Evolutionary conservation across 1,140 invertebrate genomes (phyloP), one percentile per base, ranked within the genome.

Genomic region (Drosophila tani): DNA sequence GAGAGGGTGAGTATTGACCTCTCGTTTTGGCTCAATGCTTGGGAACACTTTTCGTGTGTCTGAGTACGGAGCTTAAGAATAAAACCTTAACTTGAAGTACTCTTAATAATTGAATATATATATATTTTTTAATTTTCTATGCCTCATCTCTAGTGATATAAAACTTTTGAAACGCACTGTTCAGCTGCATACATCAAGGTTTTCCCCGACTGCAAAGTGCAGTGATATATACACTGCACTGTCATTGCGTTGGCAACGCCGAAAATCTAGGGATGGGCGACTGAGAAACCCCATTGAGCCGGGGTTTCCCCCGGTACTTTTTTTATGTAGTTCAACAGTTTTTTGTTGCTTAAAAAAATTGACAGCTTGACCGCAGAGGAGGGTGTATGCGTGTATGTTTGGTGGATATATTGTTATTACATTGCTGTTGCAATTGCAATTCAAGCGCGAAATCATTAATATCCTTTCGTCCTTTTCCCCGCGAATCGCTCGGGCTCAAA

Each of bases 371-470:
- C 82, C 90, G 79, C 82, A 91, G 81, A 75, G 50, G 40, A 75
- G 50, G 40, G 64, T 50, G 43, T 69, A 43, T 65, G 63, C 45
- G 32, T 66, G 56, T 79, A 47, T 63, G 47, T 40, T 40, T 35
- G 58, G 46, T 81, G 73, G 71, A 84, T 85, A 81, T 88, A 88
- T 83, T 91, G 81, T 91, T 88, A 84, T 82, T 85, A 82, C 84
- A 88, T 76, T 71, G 76, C 71, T 64, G 63, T 77, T 88, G 82
- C 80, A 81, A 81, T 90, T 85, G 68, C 86, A 91, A 87, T 92
- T 92, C 76, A 92, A 87, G 91, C 86, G 91, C 81, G 84, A 92
- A 92, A 92, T 92, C 91, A 92, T 92, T 92, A 92, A 92, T 92
- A 92, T 92, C 81, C 82, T 88, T 81, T 79, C 76, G 74, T 70